Conservation (phyloP, 2,797 vertebrate species). For the Hydrolagus colliei region DNA sequence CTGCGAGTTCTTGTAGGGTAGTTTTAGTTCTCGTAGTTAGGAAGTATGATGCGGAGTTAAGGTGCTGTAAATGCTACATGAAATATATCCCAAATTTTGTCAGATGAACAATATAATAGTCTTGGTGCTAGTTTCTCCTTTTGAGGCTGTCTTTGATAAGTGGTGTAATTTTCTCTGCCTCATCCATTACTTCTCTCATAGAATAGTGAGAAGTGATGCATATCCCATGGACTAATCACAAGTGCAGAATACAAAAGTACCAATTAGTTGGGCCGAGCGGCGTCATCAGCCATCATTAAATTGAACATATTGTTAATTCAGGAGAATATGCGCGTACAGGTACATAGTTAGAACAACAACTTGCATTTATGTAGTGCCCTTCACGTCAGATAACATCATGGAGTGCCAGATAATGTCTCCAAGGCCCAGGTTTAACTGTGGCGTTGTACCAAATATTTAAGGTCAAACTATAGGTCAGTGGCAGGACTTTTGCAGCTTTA, state of each 20-base stretch:
- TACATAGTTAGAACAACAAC: neutral
- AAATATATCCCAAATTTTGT: too few relatives aligned
- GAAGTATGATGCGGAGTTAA: neutral
- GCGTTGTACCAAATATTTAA: neutral
- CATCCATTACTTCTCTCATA: conserved; percentile 26
- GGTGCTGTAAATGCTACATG: neutral
- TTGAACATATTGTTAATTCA: neutral
- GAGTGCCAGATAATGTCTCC: too few relatives aligned
- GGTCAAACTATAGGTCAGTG: too few relatives aligned
- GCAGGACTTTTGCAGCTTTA: neutral
- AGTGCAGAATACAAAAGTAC: conserved; percentile 22
- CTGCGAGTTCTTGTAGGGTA: neutral
- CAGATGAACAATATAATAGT: neutral
- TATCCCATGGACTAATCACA: conserved; percentile 26
- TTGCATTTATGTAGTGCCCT: too few relatives aligned
- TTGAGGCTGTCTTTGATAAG: conserved; percentile 16
- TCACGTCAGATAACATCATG: too few relatives aligned
- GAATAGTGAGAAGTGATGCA: conserved; percentile 26
- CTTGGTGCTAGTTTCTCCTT: conserved; percentile 15
- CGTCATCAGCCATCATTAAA: neutral
- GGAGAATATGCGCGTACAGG: neutral
- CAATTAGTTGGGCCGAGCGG: conserved; percentile 9
- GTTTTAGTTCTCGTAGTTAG: neutral
- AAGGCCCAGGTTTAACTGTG: neutral
- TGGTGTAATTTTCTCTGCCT: conserved; percentile 23